phyloP scores from a whole-genome alignment of 2,113 vertebrate genomes.

The Daubentonia madagascariensis region DNA sequence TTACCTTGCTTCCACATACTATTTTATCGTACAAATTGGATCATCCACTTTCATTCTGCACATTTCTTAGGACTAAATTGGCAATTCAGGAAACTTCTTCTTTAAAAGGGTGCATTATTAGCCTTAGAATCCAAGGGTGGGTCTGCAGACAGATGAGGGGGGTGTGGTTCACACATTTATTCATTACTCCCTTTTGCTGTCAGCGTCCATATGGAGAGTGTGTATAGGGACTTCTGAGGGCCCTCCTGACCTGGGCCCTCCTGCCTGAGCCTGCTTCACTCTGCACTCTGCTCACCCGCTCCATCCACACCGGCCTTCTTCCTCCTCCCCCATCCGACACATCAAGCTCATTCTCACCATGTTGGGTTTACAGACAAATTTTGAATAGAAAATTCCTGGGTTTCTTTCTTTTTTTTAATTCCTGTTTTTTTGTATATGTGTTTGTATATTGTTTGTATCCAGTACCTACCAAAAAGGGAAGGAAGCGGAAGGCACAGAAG shows the following conservation, averaged over 20 bases:
- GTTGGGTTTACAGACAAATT: background rate
- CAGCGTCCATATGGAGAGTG: background rate
- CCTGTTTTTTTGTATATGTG: background rate
- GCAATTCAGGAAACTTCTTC: background rate
- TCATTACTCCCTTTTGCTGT: background rate
- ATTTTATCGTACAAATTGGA: background rate
- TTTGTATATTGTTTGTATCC: background rate
- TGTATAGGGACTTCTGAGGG: background rate
- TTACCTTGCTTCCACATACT: background rate
- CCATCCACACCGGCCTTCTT: too few species aligned
- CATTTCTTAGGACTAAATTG: background rate
- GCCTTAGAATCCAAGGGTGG: background rate
- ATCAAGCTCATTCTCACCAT: background rate
- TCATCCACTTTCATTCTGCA: background rate
- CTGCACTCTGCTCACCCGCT: background rate
- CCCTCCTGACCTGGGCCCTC: background rate
- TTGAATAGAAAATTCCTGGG: background rate
- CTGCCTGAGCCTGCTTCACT: background rate
- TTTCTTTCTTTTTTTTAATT: too few species aligned
- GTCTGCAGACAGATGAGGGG: background rate
- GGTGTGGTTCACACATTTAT: background rate
- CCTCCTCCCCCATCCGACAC: background rate
- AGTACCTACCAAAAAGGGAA: slow-evolving; percentile 80
- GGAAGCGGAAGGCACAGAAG: slow-evolving; percentile 88
- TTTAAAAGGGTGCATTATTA: background rate